Percentiles rank a stretch among this genome's conserved stretches.
phyloP scores from a whole-genome alignment of 2,888 invertebrate genomes.

The Heliconius ismenius region DNA sequence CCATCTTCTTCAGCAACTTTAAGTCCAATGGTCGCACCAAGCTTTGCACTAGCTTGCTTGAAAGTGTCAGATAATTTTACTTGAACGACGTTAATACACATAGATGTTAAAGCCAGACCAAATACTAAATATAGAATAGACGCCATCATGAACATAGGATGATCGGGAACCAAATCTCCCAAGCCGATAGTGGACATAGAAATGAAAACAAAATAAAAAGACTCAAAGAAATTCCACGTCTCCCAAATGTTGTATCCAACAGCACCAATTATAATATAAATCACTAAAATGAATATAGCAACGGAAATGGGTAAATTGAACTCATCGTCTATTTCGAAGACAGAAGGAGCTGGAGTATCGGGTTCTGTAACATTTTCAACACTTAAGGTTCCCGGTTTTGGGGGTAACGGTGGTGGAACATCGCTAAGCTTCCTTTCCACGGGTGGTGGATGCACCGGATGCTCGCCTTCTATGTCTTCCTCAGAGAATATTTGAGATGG shows the following conservation, averaged over 20 bases:
- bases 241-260: constrained; percentile 89
- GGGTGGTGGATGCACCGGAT: constrained; percentile 50
- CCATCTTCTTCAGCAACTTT: constrained; percentile 87
- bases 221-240: constrained; percentile 94
- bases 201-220: constrained; percentile 98
- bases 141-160: constrained; percentile 94
- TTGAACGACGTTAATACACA: constrained; percentile 98
- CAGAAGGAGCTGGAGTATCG: constrained; percentile 89
- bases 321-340: constrained; percentile 93
- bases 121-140: constrained; percentile 96
- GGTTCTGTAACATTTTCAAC: constrained; percentile 82
- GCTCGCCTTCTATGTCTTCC: constrained; percentile 64
- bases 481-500: constrained; percentile 85
- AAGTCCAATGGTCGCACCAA: constrained; percentile 91
- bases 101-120: constrained; percentile 96
- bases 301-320: constrained; percentile 96
- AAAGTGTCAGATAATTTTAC: constrained; percentile 90
- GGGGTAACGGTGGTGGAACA: constrained; percentile 71
- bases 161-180: constrained; percentile 94
- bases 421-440: constrained; percentile 66
- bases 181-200: constrained; percentile 99
- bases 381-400: constrained; percentile 64
- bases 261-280: constrained; percentile 94
- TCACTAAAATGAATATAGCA: constrained; percentile 90
- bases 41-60: constrained; percentile 90